Evolutionary conservation across 1,140 invertebrate genomes (phyloP).

Genomic region (Macrotrachela quadricornifera): DNA sequence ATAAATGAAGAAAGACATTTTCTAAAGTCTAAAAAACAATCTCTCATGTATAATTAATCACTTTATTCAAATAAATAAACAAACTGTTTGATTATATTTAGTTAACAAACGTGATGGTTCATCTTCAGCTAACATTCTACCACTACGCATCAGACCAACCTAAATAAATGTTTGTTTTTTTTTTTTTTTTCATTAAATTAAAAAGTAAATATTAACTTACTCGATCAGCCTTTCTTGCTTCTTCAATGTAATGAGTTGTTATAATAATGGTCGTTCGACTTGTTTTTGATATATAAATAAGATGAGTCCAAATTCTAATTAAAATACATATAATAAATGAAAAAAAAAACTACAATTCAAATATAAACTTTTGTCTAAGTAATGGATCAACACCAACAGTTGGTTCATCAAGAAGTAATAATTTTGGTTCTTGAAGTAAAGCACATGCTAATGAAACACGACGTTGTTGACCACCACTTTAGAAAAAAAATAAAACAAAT

Average conservation of each 20-base stretch:
- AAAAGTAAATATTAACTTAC: slow-evolving; percentile 33
- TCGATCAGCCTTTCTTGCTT: slow-evolving; percentile 62
- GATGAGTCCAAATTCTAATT: slow-evolving; percentile 67
- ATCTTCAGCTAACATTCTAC: slow-evolving; percentile 67
- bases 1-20: slow-evolving; percentile 78
- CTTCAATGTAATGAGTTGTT: slow-evolving; percentile 79
- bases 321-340: slow-evolving; percentile 8
- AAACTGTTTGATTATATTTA: slow-evolving; percentile 41
- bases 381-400: slow-evolving; percentile 78
- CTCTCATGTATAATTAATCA: background rate
- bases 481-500: background rate
- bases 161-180: slow-evolving; percentile 32
- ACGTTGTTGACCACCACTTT: slow-evolving; percentile 68
- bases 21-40: slow-evolving; percentile 44
- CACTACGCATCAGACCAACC: slow-evolving; percentile 78
- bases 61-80: slow-evolving; percentile 4
- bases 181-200: background rate
- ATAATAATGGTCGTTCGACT: slow-evolving; percentile 69
- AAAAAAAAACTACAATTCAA: too few species aligned
- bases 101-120: slow-evolving; percentile 58
- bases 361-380: slow-evolving; percentile 52
- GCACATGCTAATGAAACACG: slow-evolving; percentile 75
- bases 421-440: slow-evolving; percentile 68
- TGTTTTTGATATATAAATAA: slow-evolving; percentile 54
- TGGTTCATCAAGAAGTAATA: slow-evolving; percentile 77